These are phyloP conservation scores for Lethenteron reissneri DNA, from an alignment of 2,113 vertebrate species.

Conservation along the genomic window DNA sequence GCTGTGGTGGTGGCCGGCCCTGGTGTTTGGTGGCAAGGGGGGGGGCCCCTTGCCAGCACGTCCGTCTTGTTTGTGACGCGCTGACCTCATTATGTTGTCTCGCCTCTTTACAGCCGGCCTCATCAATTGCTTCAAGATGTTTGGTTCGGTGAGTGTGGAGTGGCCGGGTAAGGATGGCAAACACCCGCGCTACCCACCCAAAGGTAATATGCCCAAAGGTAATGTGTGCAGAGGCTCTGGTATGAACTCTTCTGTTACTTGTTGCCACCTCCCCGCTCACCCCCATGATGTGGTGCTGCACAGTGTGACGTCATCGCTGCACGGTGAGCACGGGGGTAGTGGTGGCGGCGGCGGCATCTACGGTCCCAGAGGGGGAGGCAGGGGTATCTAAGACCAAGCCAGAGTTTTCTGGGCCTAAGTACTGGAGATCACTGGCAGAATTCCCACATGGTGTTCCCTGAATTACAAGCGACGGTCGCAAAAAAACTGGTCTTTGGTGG, in stretches of 20 bases:
- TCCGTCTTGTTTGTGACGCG: too few relatives aligned
- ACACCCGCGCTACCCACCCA: conserved; percentile 96
- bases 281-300: too few relatives aligned
- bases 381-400: conserved; percentile 16
- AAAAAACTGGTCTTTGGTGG: too few relatives aligned
- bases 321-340: too few relatives aligned
- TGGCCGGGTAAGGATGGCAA: conserved; percentile 99
- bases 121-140: conserved; percentile 83
- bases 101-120: conserved; percentile 42
- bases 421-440: too few relatives aligned
- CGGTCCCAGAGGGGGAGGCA: conserved; percentile 26
- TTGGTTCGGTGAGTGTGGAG: conserved; percentile 83
- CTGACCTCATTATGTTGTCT: too few relatives aligned
- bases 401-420: background rate
- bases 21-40: too few relatives aligned
- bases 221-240: conserved; percentile 38
- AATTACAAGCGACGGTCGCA: too few relatives aligned
- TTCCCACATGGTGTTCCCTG: background rate
- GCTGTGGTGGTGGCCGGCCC: too few relatives aligned
- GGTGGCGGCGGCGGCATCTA: conserved; percentile 19
- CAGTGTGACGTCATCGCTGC: too few relatives aligned
- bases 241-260: conserved; percentile 42
- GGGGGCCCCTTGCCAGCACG: too few relatives aligned
- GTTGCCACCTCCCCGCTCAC: conserved; percentile 10
- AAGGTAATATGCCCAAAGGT: conserved; percentile 99